Evolutionary conservation across 37 sponge, comb jelly and placozoan genomes (phyloP).

Genomic region (Tethya wilhelma): DNA sequence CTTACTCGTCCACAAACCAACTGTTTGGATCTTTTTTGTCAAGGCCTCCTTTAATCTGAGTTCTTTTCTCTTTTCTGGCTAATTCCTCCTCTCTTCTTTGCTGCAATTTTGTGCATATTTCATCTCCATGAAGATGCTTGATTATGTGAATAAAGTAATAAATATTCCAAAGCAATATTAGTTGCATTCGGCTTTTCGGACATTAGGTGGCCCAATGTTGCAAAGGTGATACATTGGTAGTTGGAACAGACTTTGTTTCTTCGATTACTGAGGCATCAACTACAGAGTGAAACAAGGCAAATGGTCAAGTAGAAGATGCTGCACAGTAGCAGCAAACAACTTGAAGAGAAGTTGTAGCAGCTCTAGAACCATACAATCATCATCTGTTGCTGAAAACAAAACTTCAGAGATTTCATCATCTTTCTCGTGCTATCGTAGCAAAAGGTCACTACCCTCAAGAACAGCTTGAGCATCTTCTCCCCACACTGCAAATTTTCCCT

Average conservation of each 20-base stretch:
- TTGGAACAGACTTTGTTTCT: constrained; percentile 50
- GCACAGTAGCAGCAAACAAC: constrained; percentile 25
- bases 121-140: constrained; percentile 25
- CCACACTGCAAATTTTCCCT: constrained; percentile 37
- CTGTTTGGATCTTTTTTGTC: constrained; percentile 6
- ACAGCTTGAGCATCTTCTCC: constrained; percentile 6
- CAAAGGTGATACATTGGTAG: constrained; percentile 53
- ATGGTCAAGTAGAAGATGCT: constrained; percentile 28
- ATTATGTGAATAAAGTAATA: constrained; percentile 45
- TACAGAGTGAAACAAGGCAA: constrained; percentile 31
- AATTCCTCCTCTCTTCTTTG: neutral
- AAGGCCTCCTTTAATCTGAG: constrained; percentile 4
- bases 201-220: constrained; percentile 21
- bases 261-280: neutral
- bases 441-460: neutral
- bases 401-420: neutral
- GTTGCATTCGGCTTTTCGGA: too few relatives aligned
- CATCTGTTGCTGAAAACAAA: neutral
- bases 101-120: neutral
- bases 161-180: constrained; percentile 22
- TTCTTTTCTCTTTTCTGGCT: neutral
- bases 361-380: constrained; percentile 1
- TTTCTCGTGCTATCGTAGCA: too few relatives aligned
- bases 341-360: too few relatives aligned
- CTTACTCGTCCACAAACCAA: constrained; percentile 14